Evolutionary conservation across 2,888 invertebrate species (phyloP).

Genomic region (Rugalucina vietnamica): DNA sequence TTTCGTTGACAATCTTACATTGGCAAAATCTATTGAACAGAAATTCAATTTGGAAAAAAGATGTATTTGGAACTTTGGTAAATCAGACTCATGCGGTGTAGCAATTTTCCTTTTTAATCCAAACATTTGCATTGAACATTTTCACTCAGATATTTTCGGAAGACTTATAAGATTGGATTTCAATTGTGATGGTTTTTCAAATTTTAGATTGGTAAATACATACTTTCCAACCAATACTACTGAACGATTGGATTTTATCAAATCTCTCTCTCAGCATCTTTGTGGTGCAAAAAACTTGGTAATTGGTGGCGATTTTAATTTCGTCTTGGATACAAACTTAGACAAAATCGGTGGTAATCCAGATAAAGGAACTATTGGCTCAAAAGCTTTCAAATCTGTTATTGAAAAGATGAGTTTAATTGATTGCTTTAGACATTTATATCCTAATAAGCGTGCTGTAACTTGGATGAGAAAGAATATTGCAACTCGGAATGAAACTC

Average conservation of each 20-base stretch:
- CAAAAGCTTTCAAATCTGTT: too few species aligned
- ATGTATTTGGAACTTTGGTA: slow-evolving; percentile 35
- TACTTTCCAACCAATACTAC: slow-evolving; percentile 26
- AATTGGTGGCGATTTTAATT: slow-evolving; percentile 34
- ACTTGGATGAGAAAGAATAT: too few species aligned
- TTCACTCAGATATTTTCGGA: slow-evolving; percentile 29
- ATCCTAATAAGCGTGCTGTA: too few species aligned
- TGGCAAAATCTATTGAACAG: slow-evolving; percentile 21
- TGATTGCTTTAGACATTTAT: too few species aligned
- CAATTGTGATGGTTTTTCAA: not conserved
- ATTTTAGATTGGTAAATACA: slow-evolving; percentile 14
- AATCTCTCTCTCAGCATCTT: slow-evolving; percentile 18
- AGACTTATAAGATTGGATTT: slow-evolving; percentile 15
- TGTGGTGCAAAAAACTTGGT: slow-evolving; percentile 19
- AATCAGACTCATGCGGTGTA: not conserved
- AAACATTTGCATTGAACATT: not conserved
- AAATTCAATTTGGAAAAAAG: not conserved
- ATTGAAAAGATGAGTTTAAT: slow-evolving; percentile 32
- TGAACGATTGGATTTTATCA: slow-evolving; percentile 40
- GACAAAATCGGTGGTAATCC: too few species aligned
- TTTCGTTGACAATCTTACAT: not conserved
- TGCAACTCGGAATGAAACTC: too few species aligned
- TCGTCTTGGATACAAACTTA: slow-evolving; percentile 4
- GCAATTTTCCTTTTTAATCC: slow-evolving; percentile 19
- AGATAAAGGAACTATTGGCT: too few species aligned